A percentile compares a stretch with the other conserved stretches of the same genome.
Evolutionary conservation across 2,888 invertebrate genomes (phyloP).

Genomic region (Sceliomorpha sp.): DNA sequence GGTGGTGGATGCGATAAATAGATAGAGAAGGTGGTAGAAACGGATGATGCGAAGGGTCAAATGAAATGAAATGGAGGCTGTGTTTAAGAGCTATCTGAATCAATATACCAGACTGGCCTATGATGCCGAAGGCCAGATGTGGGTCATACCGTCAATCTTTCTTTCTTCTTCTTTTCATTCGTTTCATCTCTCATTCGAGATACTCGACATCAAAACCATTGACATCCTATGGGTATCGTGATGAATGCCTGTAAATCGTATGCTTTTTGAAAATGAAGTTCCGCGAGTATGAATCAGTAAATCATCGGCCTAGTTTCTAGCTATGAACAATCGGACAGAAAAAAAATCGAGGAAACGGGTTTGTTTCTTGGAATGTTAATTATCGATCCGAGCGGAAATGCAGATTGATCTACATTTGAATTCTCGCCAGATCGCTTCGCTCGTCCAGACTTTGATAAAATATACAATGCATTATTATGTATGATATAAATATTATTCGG

Average conservation of each 20-base stretch:
- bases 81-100: constrained; percentile 75
- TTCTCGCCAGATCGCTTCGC: too few relatives aligned
- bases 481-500: too few relatives aligned
- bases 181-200: constrained; percentile 48
- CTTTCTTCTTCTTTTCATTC: constrained; percentile 48
- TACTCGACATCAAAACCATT: constrained; percentile 53
- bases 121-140: constrained; percentile 68
- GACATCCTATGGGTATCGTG: constrained; percentile 48
- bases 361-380: constrained; percentile 1
- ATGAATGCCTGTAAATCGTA: constrained; percentile 48
- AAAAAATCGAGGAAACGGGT: constrained; percentile 14
- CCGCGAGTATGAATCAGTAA: constrained; percentile 38
- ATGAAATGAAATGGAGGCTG: constrained; percentile 76
- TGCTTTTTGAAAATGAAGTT: constrained; percentile 37
- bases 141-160: constrained; percentile 67
- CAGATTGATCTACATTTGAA: too few relatives aligned
- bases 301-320: constrained; percentile 28
- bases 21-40: constrained; percentile 36
- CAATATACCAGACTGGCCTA: constrained; percentile 70
- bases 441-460: too few relatives aligned
- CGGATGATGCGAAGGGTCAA: constrained; percentile 64
- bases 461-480: too few relatives aligned
- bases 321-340: constrained; percentile 10
- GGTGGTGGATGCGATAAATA: constrained; percentile 22
- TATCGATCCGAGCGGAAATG: too few relatives aligned